Percentiles rank a stretch among this genome's conserved stretches.
Conservation (phyloP, 2,113 vertebrate species). For the Mola mola region DNA sequence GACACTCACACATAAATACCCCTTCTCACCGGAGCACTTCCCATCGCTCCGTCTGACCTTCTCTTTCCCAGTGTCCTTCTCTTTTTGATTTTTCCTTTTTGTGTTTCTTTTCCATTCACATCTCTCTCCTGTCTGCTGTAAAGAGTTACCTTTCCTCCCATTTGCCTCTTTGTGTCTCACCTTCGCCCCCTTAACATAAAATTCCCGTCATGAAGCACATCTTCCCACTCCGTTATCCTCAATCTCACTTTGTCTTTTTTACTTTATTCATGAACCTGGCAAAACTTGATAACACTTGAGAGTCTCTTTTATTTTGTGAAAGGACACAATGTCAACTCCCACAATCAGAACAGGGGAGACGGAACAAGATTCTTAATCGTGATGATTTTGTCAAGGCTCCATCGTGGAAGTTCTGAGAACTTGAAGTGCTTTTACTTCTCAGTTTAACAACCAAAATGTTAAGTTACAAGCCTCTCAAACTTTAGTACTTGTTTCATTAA, state of each 20-base stretch:
- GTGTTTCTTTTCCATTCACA: slow-evolving; percentile 42
- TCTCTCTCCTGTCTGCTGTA: slow-evolving; percentile 23
- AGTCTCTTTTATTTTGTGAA: slow-evolving; percentile 12
- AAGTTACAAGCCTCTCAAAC: neutral
- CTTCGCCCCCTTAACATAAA: slow-evolving; percentile 26
- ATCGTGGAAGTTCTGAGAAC: neutral
- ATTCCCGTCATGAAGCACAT: slow-evolving; percentile 34
- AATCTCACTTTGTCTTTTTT: slow-evolving; percentile 45
- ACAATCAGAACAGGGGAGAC: neutral
- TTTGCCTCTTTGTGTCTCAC: slow-evolving; percentile 42
- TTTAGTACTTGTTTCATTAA: too few relatives aligned
- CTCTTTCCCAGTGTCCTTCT: slow-evolving; percentile 51
- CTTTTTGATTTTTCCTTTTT: slow-evolving; percentile 27
- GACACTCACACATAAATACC: slow-evolving; percentile 74
- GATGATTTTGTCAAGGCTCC: neutral
- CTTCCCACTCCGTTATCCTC: slow-evolving; percentile 44
- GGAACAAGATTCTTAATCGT: neutral
- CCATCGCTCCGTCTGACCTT: slow-evolving; percentile 69
- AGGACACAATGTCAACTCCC: slow-evolving; percentile 1
- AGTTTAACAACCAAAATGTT: neutral
- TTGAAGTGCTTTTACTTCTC: neutral
- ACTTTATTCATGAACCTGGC: slow-evolving; percentile 47
- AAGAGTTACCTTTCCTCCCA: slow-evolving; percentile 32
- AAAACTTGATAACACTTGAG: slow-evolving; percentile 45
- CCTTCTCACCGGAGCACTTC: slow-evolving; percentile 54